Base-by-base conservation (phyloP, 2,888 invertebrate genomes). In the Mylabris sibirica region DNA sequence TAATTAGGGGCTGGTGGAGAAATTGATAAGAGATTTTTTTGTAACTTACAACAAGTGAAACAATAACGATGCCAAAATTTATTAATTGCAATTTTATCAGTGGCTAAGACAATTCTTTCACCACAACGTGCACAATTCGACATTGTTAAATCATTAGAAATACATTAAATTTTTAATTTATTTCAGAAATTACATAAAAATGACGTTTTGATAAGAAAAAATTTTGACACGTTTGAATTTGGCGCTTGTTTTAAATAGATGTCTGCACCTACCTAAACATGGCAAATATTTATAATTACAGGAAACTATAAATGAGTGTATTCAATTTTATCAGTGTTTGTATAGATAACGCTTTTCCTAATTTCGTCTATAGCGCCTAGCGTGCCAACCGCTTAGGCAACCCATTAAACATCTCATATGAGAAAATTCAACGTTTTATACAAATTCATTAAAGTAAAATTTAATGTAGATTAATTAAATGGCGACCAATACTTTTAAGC, bases 31-130 rank as follows among this genome's bases (percentile, higher is more conserved):
- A n/a, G n/a, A n/a, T n/a, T n/a, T n/a, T n/a, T n/a, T n/a, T 61
- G 59, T 49, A 20, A 79, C 80, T 80, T 74, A 80, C 81, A 75
- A 66, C 79, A 81, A 57, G 75, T 75, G 67, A 80, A 80, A 67
- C 80, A 80, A 60, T 75, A 73, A 63, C 77, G 79, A 60, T 80
- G 80, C 80, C 80, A 81, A 34, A 79, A 74, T 76, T 80, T 79
- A 67, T 79, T 81, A 67, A 80, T 61, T 17, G 77, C 73, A 64
- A 79, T 76, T 71, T 77, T 76, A 61, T 79, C 78, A 65, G 77
- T 76, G 2, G 78, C 74, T 68, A 74, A 72, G 64, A 72, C 76
- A 60, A 79, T 73, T 17, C 76, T 75, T 64, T 75, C 73, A n/a
- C 78, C 78, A 65, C 79, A 80, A 49, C 78, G 74, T 8, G 77